Percentiles rank a stretch among this genome's conserved stretches.
phyloP scores from a whole-genome alignment of 2,797 vertebrate species.

The Holocentrus rufus region DNA sequence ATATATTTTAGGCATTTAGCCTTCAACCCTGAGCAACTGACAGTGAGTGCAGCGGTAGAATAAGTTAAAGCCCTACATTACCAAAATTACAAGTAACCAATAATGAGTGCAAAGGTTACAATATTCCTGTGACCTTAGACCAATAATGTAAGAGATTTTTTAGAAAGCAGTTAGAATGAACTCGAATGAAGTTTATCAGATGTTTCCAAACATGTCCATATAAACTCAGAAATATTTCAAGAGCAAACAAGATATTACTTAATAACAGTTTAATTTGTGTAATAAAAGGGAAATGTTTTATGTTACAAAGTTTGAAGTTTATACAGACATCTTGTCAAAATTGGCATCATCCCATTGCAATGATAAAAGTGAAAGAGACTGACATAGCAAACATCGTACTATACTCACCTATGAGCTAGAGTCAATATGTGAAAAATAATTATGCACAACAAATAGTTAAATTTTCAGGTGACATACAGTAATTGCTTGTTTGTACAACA shows the following conservation, averaged over 20 bases:
- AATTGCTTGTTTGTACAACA: not conserved
- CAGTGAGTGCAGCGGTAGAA: too few relatives aligned
- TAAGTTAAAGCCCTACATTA: too few relatives aligned
- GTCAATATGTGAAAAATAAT: not conserved
- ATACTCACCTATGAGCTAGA: not conserved
- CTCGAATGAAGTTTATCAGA: not conserved
- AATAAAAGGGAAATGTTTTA: not conserved
- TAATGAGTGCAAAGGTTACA: too few relatives aligned
- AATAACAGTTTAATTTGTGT: constrained; percentile 8
- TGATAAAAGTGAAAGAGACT: not conserved
- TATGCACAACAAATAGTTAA: not conserved
- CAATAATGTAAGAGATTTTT: too few relatives aligned
- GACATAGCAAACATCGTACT: not conserved
- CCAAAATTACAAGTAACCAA: too few relatives aligned
- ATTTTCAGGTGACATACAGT: not conserved
- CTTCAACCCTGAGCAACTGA: too few relatives aligned
- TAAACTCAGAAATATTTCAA: not conserved
- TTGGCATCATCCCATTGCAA: not conserved
- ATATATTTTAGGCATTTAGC: too few relatives aligned
- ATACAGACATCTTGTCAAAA: constrained; percentile 1
- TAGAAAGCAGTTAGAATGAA: too few relatives aligned
- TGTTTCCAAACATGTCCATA: not conserved
- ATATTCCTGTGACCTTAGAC: too few relatives aligned
- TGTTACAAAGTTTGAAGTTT: constrained; percentile 7
- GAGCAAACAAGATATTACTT: not conserved